Base-by-base conservation (phyloP, 2,113 vertebrate species). In the Coreoperca whiteheadi region DNA sequence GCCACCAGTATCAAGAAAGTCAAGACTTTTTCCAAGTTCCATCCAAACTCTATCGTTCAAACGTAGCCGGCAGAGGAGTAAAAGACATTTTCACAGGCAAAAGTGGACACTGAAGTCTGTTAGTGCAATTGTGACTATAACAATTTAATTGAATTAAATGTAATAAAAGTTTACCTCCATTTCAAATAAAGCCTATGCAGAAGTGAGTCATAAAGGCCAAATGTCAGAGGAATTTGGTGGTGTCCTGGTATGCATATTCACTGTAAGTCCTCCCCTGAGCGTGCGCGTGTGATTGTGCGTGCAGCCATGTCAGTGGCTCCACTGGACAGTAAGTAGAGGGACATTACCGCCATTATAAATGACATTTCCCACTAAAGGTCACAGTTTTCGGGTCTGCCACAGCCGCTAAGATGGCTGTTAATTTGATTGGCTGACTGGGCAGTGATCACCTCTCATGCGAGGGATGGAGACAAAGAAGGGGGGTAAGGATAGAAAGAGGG, bases 301-400 rank as follows among this genome's bases (percentile, higher is more conserved):
- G 64, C 12, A 56, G 64, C 57, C 39, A 41, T 60, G 79, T 51
- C 88, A 80, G 85, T 77, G 85, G 71, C 76, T 85, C 77, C 81
- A 75, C 73, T 34, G 77, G 82, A 81, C 71, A 86, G 85, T 88
- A 87, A 88, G 91, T 87, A 91, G 77, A 88, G 54, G 75, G 88
- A 90, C 87, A 91, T 91, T 88, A 89, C 71, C 53, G 64, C 86
- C 88, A 93, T 94, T 92, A 93, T 85, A 90, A 90, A 90, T 91
- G 91, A 90, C 90, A 93, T 94, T 94, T 94, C 82, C 69, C 70
- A 83, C 77, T 83, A 92, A 94, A 95, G 88, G 91, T 94, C 93
- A 93, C 25, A 70, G 76, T 85, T 91, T 46, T 90, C 85, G 66
- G 75, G 81, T 86, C 86, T 77, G 80, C 70, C 82, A 83, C 81